phyloP scores from a whole-genome alignment of 2,797 vertebrate genomes.

The Myotis findleyi region DNA sequence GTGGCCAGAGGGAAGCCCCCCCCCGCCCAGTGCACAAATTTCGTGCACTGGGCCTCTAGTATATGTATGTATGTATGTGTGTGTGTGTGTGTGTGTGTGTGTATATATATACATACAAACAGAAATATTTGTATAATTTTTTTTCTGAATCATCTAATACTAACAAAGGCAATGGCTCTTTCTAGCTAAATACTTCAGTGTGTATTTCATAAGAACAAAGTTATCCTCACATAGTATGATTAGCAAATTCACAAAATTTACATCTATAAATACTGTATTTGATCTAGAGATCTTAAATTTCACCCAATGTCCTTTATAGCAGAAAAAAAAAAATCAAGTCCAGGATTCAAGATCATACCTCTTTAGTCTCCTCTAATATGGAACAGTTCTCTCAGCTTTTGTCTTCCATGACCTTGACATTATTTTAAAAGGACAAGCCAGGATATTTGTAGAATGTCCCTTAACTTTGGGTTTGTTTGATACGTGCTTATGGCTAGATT shows the following conservation, averaged over 20 bases:
- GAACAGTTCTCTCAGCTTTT: background rate
- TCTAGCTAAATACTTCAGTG: background rate
- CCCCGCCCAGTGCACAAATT: no score
- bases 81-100: no score
- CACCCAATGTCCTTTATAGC: background rate
- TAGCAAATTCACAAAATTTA: constrained; percentile 43
- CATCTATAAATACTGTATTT: background rate
- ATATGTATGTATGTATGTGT: no score
- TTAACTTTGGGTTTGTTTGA: background rate
- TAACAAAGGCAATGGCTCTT: background rate
- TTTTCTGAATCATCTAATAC: constrained; percentile 39
- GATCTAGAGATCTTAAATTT: constrained; percentile 14
- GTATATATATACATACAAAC: no score
- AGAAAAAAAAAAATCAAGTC: background rate
- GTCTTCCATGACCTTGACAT: constrained; percentile 31
- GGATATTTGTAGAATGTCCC: background rate
- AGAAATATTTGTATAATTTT: background rate
- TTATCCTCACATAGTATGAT: background rate
- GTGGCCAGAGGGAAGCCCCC: no score
- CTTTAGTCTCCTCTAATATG: background rate
- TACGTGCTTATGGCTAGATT: background rate
- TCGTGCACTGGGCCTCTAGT: no score
- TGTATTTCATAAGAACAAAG: constrained; percentile 12
- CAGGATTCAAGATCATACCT: background rate
- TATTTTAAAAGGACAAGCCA: constrained; percentile 48